These are phyloP conservation scores for Coptodon rendalli DNA, from an alignment of 2,113 vertebrate species.

Conservation along the genomic window DNA sequence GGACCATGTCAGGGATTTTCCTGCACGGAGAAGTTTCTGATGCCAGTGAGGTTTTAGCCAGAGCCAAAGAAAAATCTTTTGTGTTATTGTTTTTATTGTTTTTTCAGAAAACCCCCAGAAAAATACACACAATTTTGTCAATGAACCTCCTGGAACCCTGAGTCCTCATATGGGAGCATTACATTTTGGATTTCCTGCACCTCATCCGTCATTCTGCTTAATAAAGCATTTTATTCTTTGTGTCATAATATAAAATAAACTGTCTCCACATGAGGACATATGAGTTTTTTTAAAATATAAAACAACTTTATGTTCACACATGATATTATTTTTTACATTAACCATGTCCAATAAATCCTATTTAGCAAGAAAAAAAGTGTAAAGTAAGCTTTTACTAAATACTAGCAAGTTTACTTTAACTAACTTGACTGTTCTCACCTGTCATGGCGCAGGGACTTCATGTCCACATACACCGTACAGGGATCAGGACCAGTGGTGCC, in stretches of 20 bases:
- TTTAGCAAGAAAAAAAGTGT: neutral
- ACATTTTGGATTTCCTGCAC: neutral
- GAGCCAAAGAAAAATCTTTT: neutral
- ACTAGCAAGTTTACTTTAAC: neutral
- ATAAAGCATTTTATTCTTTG: neutral
- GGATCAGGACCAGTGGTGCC: slow-evolving; percentile 97
- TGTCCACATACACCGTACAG: slow-evolving; percentile 95
- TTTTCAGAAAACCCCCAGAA: neutral
- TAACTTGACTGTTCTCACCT: slow-evolving; percentile 72
- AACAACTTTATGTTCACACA: neutral
- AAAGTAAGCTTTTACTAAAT: neutral
- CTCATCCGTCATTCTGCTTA: neutral
- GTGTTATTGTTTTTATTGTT: neutral
- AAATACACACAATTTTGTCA: neutral
- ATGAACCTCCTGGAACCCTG: neutral
- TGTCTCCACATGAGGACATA: neutral
- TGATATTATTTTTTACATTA: neutral
- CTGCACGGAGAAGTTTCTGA: neutral
- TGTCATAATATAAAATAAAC: neutral
- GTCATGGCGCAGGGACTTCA: slow-evolving; percentile 96
- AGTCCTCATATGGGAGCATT: neutral
- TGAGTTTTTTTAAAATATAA: neutral
- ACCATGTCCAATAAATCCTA: neutral
- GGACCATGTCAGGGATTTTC: neutral
- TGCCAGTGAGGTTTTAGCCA: neutral